These are phyloP conservation scores for Hirundo rustica DNA, from an alignment of 2,797 vertebrate species.

Conservation along the genomic window DNA sequence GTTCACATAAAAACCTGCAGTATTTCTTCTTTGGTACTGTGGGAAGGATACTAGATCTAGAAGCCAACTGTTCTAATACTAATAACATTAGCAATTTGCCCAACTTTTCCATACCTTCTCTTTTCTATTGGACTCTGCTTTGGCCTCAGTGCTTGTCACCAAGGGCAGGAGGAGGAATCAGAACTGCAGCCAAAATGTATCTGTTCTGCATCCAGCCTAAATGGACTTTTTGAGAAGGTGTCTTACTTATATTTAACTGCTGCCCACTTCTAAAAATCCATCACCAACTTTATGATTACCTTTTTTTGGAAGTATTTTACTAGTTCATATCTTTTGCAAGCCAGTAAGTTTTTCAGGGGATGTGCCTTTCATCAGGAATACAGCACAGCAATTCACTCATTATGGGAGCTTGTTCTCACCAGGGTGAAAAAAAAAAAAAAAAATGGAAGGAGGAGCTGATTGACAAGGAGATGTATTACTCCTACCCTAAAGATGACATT, in stretches of 20 bases:
- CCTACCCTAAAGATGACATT: not conserved
- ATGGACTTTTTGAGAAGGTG: not conserved
- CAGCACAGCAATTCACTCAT: not conserved
- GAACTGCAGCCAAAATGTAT: not conserved
- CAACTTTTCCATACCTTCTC: not conserved
- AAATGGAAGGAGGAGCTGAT: not conserved
- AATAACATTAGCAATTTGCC: not conserved
- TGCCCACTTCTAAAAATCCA: not conserved
- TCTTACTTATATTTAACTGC: not conserved
- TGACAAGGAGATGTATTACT: not conserved
- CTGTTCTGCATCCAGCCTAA: not conserved
- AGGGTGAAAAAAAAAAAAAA: not conserved
- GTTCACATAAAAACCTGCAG: not conserved
- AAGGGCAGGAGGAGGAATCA: not conserved
- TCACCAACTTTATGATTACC: not conserved
- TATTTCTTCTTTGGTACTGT: not conserved
- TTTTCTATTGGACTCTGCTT: not conserved
- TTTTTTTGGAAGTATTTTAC: not conserved
- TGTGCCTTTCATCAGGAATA: not conserved
- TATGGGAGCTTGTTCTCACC: not conserved
- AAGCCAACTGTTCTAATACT: not conserved
- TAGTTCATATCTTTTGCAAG: not conserved
- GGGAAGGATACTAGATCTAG: not conserved
- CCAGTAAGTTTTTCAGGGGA: not conserved
- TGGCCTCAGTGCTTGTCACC: not conserved